A percentile compares a stretch with the other conserved stretches of the same genome.
phyloP scores from a whole-genome alignment of 2,113 vertebrate species.

The Tachysurus fulvidraco region DNA sequence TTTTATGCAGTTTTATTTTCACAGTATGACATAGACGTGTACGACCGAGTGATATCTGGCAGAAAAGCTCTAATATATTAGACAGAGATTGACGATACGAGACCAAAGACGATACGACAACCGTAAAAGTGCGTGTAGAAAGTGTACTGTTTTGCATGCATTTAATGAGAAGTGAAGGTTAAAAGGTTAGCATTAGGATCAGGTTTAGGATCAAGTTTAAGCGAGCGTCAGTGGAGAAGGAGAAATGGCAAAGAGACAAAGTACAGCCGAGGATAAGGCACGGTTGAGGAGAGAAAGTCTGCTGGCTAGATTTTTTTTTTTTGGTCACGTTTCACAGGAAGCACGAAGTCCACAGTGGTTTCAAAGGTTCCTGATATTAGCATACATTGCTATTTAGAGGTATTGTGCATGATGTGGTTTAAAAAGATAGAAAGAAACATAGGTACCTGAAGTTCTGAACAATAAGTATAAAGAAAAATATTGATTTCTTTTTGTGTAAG shows the following conservation, averaged over 20 bases:
- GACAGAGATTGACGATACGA: not conserved
- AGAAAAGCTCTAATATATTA: constrained; percentile 46
- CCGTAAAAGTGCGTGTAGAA: too few species aligned
- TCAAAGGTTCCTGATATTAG: constrained; percentile 18
- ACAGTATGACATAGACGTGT: constrained; percentile 31
- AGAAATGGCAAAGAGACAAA: not conserved
- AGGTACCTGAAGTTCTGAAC: not conserved
- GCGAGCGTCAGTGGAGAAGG: not conserved
- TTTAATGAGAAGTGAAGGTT: not conserved
- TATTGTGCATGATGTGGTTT: not conserved
- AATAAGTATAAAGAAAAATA: not conserved
- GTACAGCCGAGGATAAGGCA: not conserved
- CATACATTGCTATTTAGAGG: constrained; percentile 50
- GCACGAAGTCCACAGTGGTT: constrained; percentile 55
- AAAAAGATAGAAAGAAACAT: not conserved
- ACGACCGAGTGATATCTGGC: constrained; percentile 56
- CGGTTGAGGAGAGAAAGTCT: constrained; percentile 2
- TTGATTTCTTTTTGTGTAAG: not conserved
- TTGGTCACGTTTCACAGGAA: constrained; percentile 40
- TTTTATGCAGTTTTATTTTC: constrained; percentile 1
- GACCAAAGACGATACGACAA: not conserved
- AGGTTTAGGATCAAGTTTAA: constrained; percentile 22
- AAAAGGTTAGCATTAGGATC: constrained; percentile 35
- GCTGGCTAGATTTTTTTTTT: not conserved
- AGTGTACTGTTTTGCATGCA: not conserved